phyloP scores from a whole-genome alignment of 2,888 invertebrate species.

The Myopa tessellatipennis region DNA sequence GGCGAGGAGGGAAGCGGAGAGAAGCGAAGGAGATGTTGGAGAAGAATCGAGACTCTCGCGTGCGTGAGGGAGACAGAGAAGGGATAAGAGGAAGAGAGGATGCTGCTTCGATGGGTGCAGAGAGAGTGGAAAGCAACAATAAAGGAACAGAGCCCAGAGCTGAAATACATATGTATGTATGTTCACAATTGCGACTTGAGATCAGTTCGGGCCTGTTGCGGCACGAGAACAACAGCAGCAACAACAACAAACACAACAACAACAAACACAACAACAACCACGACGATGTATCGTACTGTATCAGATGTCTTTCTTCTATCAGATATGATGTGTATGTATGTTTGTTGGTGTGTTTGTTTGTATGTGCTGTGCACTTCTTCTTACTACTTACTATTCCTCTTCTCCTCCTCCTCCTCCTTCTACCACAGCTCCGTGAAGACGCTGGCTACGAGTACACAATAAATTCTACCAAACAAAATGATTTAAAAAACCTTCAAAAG shows the following conservation, averaged over 20 bases:
- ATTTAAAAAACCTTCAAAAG: conserved; percentile 7
- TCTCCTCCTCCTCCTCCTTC: not conserved
- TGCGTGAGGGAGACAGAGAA: not conserved
- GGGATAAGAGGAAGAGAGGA: not conserved
- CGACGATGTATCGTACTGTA: conserved; percentile 35
- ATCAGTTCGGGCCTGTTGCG: conserved; percentile 20
- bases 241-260: conserved; percentile 28
- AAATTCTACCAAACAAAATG: conserved; percentile 11
- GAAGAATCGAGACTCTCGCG: not conserved
- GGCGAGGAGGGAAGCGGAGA: not conserved
- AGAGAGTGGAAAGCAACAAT: not conserved
- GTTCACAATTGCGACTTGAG: not conserved
- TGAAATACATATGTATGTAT: not conserved
- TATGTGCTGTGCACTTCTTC: not conserved
- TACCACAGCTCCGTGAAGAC: not conserved
- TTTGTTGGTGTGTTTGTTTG: not conserved
- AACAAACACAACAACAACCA: conserved; percentile 4
- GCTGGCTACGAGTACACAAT: not conserved
- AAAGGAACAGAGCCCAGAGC: not conserved
- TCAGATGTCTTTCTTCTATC: conserved; percentile 24
- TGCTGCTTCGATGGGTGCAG: not conserved
- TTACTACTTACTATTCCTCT: not conserved
- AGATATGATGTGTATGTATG: conserved; percentile 22
- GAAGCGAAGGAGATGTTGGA: not conserved
- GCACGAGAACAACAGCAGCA: conserved; percentile 5